Evolutionary conservation across 2,113 vertebrate species (phyloP).

Genomic region (Symphodus melops): DNA sequence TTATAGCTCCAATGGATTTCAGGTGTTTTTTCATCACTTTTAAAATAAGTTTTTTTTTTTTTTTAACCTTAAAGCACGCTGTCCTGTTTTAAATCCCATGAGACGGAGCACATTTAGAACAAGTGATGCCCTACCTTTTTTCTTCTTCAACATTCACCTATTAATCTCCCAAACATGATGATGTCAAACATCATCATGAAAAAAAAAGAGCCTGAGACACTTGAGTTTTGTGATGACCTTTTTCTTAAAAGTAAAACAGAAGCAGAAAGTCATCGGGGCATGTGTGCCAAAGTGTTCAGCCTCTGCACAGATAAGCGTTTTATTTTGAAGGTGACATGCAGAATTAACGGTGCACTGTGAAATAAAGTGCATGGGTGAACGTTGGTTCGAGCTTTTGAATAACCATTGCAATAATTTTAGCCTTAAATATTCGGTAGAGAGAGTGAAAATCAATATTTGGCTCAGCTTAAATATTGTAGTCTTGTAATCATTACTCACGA

Average conservation of each 20-base stretch:
- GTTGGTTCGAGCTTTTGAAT: no score
- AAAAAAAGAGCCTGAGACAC: no score
- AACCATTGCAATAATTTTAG: no score
- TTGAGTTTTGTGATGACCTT: slow-evolving; percentile 60
- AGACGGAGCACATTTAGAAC: slow-evolving; percentile 43
- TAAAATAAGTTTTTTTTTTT: slow-evolving; percentile 22
- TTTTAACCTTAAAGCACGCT: slow-evolving; percentile 35
- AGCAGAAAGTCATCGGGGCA: slow-evolving; percentile 31
- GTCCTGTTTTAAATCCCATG: slow-evolving; percentile 41
- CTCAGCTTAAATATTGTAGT: not conserved
- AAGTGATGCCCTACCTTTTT: slow-evolving; percentile 51
- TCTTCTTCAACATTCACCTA: slow-evolving; percentile 36
- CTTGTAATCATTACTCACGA: no score
- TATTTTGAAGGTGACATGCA: slow-evolving; percentile 36
- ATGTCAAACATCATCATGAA: slow-evolving; percentile 1
- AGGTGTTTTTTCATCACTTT: slow-evolving; percentile 59
- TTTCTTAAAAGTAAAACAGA: slow-evolving; percentile 54
- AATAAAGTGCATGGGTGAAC: slow-evolving; percentile 1
- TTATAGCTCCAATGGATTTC: slow-evolving; percentile 58
- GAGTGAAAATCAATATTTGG: no score
- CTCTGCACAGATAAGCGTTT: slow-evolving; percentile 38
- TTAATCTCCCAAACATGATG: slow-evolving; percentile 26
- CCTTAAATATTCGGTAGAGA: no score
- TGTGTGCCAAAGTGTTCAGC: no score
- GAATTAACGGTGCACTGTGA: slow-evolving; percentile 1